phyloP scores from a whole-genome alignment of 1,140 invertebrate species.

The Paramacrobiotus metropolitanus region DNA sequence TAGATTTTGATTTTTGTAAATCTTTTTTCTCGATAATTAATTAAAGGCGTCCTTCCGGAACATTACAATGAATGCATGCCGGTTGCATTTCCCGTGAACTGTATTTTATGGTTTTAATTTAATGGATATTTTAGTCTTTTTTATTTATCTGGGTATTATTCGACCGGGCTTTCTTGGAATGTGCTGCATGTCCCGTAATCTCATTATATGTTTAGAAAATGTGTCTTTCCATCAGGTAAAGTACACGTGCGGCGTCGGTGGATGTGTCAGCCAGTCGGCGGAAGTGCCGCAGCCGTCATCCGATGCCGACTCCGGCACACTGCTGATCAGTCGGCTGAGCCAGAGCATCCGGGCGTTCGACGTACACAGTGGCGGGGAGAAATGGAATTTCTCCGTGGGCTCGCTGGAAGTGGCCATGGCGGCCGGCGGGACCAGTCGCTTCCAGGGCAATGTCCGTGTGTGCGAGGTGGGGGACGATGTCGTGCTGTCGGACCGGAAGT shows the following conservation, averaged over 20 bases:
- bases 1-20: too few relatives aligned
- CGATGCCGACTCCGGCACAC: constrained; percentile 33
- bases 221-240: constrained; percentile 7
- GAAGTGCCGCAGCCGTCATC: too few relatives aligned
- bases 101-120: too few relatives aligned
- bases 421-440: not conserved
- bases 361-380: not conserved
- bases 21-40: too few relatives aligned
- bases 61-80: too few relatives aligned
- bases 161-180: constrained; percentile 6
- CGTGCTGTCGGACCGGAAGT: too few relatives aligned
- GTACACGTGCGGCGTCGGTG: constrained; percentile 43
- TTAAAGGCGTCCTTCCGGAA: too few relatives aligned
- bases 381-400: constrained; percentile 1
- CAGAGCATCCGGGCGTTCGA: constrained; percentile 67
- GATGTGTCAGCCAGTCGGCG: constrained; percentile 20
- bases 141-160: too few relatives aligned
- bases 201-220: not conserved
- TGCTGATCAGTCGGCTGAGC: constrained; percentile 51
- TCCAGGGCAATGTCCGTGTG: not conserved
- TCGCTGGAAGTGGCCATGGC: not conserved
- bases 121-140: too few relatives aligned
- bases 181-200: constrained; percentile 15
- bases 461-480: not conserved
- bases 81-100: too few relatives aligned